Evolutionary conservation across 2,797 vertebrate species (phyloP), one percentile per base, ranked within the genome.

Genomic region (Silurus lanzhouensis): DNA sequence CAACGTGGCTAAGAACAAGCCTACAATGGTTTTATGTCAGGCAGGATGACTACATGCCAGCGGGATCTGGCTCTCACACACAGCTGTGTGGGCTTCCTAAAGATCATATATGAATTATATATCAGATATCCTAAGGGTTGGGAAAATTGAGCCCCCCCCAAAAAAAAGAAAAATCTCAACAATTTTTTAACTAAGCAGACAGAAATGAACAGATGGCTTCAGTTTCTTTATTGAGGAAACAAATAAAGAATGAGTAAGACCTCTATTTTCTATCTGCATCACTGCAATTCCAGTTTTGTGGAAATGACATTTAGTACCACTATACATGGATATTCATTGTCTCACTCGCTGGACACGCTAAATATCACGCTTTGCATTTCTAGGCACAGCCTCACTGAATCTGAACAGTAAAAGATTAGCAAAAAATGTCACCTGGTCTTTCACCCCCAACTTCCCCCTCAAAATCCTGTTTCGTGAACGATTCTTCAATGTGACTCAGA

Each of bases 21-120:
- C 72, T 58, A 27, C 52, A 71, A 77, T 68, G 15, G 38, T 76
- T 68, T 79, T 67, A 10, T 20, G 46, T 82, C 57, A 70, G 81
- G 67, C 61, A 72, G 17, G 25, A 83, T 52, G 57, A 63, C 77
- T 75, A n/a, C n/a, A 31, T 71, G 78, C 31, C 77, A 87, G 70
- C 82, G 61, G 86, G 82, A 68, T 46, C 68, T 48, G 61, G 25
- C 81, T 83, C 72, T 71, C 81, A 60, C 63, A 15, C 70, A 77
- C 84, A 81, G 87, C 83, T 63, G 60, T 63, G 61, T 63, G 60
- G 75, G 74, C 82, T 58, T 55, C 58, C 55, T 71, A 83, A 89
- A 89, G 84, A 87, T 84, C 86, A 89, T 63, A 64, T 70, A 87
- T 89, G 67, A 87, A 89, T 89, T 86, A 87, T 86, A 83, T 57